Percentiles rank a stretch among this genome's conserved stretches.
These are phyloP conservation scores for Zophobas morio DNA, from an alignment of 1,140 invertebrate genomes.

Conservation along the genomic window DNA sequence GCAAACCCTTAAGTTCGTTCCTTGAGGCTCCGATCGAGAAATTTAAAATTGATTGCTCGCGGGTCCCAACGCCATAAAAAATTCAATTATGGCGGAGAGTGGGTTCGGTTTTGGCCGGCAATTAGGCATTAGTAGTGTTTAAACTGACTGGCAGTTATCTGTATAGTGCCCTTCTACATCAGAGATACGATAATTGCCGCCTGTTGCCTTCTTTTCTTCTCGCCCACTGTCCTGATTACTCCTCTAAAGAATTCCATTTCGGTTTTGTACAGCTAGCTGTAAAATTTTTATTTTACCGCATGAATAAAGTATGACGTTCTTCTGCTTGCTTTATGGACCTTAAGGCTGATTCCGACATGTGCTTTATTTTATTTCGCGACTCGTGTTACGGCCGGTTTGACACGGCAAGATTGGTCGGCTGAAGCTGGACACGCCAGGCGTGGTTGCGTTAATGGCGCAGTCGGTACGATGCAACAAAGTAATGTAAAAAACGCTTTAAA, in stretches of 20 bases:
- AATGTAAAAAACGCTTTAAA: no score
- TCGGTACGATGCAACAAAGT: no score
- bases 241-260: conserved; percentile 42
- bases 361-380: background rate
- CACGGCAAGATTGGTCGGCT: no score
- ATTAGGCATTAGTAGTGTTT: conserved; percentile 4
- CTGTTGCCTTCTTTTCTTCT: conserved; percentile 13
- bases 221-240: conserved; percentile 20
- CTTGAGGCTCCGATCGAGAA: no score
- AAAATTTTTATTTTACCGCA: conserved; percentile 39
- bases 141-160: background rate
- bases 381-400: no score
- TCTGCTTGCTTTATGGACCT: conserved; percentile 7
- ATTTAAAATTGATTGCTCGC: no score
- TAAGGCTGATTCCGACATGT: conserved; percentile 14
- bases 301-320: conserved; percentile 29
- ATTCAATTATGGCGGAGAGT: background rate
- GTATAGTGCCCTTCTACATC: background rate
- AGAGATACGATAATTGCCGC: conserved; percentile 26
- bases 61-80: background rate
- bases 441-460: no score
- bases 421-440: no score
- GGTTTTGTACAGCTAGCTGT: conserved; percentile 24
- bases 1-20: no score
- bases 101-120: background rate